These are phyloP conservation scores for Leuciscus waleckii DNA, from an alignment of 2,797 vertebrate species.

Conservation along the genomic window DNA sequence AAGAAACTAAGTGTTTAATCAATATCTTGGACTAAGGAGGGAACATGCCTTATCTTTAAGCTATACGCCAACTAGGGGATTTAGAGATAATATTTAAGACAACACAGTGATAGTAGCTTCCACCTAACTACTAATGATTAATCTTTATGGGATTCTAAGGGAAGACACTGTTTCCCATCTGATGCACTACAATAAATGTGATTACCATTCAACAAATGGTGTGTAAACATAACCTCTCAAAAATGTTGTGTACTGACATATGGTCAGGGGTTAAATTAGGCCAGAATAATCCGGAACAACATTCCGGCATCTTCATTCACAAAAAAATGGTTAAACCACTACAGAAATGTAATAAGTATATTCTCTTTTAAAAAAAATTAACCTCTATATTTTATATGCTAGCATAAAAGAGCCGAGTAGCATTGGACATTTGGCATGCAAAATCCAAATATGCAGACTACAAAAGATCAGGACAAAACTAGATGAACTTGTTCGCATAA, in stretches of 20 bases:
- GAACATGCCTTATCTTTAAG: slow-evolving; percentile 33
- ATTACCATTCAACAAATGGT: not conserved
- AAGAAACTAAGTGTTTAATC: slow-evolving; percentile 59
- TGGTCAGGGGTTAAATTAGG: slow-evolving; percentile 1
- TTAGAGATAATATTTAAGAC: slow-evolving; percentile 47
- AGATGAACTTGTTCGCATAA: not conserved
- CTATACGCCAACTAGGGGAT: slow-evolving; percentile 39
- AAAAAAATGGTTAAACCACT: not conserved
- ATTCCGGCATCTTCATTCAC: not conserved
- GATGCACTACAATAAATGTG: slow-evolving; percentile 12
- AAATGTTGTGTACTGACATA: not conserved
- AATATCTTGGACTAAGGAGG: slow-evolving; percentile 54
- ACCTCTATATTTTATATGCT: not conserved
- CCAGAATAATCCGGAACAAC: not conserved
- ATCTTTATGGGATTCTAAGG: slow-evolving; percentile 52
- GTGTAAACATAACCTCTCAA: slow-evolving; percentile 31
- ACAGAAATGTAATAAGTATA: not conserved
- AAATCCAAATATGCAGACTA: slow-evolving; percentile 5
- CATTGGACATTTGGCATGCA: not conserved
- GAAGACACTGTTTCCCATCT: slow-evolving; percentile 42
- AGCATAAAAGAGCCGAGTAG: not conserved
- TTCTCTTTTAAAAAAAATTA: not conserved
- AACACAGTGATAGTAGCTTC: slow-evolving; percentile 25
- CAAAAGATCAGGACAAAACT: slow-evolving; percentile 4
- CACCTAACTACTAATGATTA: slow-evolving; percentile 51